phyloP scores from a whole-genome alignment of 2,797 vertebrate species.

The Oceanodroma leucorhoa region DNA sequence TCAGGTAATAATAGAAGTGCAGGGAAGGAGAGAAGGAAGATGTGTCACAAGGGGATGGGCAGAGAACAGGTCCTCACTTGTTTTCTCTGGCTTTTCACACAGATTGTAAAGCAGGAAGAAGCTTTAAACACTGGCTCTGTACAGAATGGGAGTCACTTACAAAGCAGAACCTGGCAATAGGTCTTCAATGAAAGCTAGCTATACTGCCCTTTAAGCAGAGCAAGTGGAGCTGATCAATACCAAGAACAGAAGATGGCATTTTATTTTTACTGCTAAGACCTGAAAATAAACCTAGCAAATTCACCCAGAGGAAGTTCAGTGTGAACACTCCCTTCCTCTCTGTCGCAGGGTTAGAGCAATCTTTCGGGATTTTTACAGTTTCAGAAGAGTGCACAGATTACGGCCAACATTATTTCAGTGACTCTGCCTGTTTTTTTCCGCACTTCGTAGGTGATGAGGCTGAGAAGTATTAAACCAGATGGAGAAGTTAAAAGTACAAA shows the following conservation, averaged over 20 bases:
- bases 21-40: not conserved
- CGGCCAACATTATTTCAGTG: fast-evolving
- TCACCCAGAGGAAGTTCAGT: not conserved
- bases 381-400: not conserved
- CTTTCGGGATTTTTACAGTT: not conserved
- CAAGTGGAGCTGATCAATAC: not conserved
- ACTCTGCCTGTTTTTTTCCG: not conserved
- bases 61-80: not conserved
- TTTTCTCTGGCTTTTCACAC: not conserved
- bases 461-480: not conserved
- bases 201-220: not conserved
- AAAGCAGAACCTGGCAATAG: not conserved
- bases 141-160: not conserved
- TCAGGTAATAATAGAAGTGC: fast-evolving
- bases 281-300: not conserved
- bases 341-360: too few species aligned
- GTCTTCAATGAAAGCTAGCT: fast-evolving
- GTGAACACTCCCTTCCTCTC: not conserved
- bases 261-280: not conserved
- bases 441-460: fast-evolving
- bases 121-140: not conserved
- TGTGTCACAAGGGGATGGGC: not conserved
- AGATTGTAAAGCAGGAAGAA: not conserved
- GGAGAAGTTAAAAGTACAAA: not conserved
- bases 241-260: not conserved